Evolutionary conservation across 1,140 invertebrate species (phyloP).

Genomic region (Drusus annulatus): DNA sequence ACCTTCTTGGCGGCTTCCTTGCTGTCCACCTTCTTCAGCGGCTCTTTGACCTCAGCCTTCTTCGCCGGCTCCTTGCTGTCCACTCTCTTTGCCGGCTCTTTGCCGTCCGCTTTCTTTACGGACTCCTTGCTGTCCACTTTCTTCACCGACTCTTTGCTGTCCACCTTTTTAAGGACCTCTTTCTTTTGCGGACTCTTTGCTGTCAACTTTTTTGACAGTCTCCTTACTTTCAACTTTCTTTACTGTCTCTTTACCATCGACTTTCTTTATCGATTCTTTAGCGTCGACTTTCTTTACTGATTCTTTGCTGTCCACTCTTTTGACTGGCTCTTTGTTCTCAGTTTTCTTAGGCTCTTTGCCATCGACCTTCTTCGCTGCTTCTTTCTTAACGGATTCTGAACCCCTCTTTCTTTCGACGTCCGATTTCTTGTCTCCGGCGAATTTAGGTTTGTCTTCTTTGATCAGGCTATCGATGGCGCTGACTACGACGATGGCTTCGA

Average conservation of each 20-base stretch:
- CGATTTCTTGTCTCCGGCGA: too few species aligned
- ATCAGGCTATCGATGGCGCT: not conserved
- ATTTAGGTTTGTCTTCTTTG: conserved; percentile 6
- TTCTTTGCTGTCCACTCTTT: conserved; percentile 1
- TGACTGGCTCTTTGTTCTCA: not conserved
- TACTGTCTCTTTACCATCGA: not conserved
- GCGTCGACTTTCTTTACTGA: not conserved
- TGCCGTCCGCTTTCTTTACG: not conserved
- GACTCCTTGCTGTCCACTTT: not conserved
- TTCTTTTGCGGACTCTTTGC: not conserved
- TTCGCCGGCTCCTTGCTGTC: not conserved
- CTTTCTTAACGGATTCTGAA: not conserved
- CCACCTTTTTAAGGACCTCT: too few species aligned
- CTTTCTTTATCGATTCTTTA: conserved; percentile 15
- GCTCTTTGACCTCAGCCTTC: not conserved
- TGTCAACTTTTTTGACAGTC: not conserved
- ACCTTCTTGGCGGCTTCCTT: not conserved
- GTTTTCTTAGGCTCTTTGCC: not conserved
- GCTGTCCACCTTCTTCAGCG: not conserved
- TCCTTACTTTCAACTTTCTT: not conserved
- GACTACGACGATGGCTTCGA: conserved; percentile 20
- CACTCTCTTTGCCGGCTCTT: not conserved
- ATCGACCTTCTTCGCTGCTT: not conserved
- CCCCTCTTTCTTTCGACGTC: conserved; percentile 2
- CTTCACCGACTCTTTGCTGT: not conserved